A percentile compares a stretch with the other conserved stretches of the same genome.
phyloP scores from a whole-genome alignment of 2,797 vertebrate species.

The Erethizon dorsatum region DNA sequence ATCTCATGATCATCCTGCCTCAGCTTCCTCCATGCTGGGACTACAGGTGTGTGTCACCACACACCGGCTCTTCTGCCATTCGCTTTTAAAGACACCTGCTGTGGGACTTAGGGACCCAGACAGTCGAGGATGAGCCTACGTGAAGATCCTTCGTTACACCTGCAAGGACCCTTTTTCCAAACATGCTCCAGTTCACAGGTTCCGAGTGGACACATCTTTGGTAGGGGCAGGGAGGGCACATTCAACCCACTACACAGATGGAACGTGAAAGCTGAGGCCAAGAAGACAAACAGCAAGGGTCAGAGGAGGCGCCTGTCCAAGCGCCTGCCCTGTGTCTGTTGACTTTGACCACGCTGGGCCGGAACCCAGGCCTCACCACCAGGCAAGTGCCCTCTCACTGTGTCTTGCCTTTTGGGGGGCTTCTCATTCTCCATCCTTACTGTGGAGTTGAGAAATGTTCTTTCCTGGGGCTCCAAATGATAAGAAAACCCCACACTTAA shows the following conservation, averaged over 20 bases:
- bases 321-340: neutral
- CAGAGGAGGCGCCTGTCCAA: neutral
- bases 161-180: neutral
- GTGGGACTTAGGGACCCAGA: neutral
- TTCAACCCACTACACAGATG: neutral
- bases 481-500: neutral
- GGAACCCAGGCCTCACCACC: neutral
- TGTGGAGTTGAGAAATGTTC: neutral
- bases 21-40: neutral
- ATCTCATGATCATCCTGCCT: neutral
- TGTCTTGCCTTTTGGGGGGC: neutral
- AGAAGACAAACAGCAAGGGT: neutral
- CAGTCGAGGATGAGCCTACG: neutral
- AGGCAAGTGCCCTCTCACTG: neutral
- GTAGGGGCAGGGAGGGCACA: fast-evolving
- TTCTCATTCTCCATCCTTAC: neutral
- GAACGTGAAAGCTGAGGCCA: neutral
- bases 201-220: neutral
- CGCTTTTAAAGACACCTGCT: neutral
- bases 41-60: neutral
- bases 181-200: neutral
- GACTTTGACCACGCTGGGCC: neutral
- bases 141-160: neutral
- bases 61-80: neutral
- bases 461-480: neutral